These are phyloP conservation scores for Actenoides lindsayi DNA, from an alignment of 2,113 vertebrate genomes.

Conservation along the genomic window DNA sequence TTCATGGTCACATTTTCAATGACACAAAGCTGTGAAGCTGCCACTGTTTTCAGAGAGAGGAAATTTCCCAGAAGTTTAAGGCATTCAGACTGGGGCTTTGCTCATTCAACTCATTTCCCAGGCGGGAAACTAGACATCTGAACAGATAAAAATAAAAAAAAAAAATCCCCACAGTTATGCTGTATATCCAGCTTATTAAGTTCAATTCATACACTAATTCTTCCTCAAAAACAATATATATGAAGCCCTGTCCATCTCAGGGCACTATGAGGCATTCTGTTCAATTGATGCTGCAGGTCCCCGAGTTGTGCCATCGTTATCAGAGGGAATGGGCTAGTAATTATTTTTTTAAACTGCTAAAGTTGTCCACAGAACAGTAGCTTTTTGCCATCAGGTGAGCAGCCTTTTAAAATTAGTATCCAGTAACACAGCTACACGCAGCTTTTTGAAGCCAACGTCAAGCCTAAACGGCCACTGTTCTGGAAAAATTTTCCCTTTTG, in stretches of 20 bases:
- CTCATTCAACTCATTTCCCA: background rate
- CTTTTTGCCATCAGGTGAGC: background rate
- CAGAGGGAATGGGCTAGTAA: background rate
- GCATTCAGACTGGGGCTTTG: background rate
- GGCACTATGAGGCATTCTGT: background rate
- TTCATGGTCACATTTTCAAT: background rate
- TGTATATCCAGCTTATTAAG: background rate
- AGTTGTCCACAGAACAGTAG: background rate
- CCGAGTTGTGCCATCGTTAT: background rate
- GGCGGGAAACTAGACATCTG: background rate
- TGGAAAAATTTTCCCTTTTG: background rate
- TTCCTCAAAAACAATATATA: background rate
- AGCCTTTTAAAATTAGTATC: background rate
- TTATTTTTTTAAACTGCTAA: background rate
- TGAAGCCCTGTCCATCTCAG: background rate
- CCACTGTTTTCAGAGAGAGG: background rate
- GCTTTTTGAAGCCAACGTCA: background rate
- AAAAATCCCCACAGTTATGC: background rate
- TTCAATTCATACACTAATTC: background rate
- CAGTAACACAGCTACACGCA: background rate
- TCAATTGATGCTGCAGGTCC: fast-evolving
- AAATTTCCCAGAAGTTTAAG: background rate
- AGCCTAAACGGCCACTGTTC: background rate
- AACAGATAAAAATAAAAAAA: background rate
- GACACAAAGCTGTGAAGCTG: background rate